phyloP scores from a whole-genome alignment of 2,797 vertebrate species.

The Dromococcyx pavoninus region DNA sequence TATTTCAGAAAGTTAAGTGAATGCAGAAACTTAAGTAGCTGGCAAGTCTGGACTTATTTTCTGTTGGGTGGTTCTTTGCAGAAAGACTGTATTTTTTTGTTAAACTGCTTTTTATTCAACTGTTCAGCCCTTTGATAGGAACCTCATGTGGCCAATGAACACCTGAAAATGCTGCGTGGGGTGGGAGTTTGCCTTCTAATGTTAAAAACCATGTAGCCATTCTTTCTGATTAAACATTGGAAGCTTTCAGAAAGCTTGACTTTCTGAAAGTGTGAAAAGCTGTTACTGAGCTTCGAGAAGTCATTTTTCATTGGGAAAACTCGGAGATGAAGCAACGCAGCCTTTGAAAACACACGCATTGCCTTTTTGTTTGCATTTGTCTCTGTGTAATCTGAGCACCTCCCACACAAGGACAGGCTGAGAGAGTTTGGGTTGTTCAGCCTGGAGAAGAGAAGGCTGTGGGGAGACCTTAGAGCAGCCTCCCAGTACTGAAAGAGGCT shows the following conservation, averaged over 20 bases:
- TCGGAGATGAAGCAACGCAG: background rate
- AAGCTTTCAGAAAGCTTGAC: background rate
- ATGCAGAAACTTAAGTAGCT: background rate
- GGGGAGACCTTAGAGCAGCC: no score
- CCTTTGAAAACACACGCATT: background rate
- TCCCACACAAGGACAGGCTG: no score
- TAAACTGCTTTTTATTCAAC: background rate
- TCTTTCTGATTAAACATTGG: background rate
- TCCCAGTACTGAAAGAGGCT: no score
- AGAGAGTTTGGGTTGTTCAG: no score
- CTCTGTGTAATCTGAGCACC: background rate
- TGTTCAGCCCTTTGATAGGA: background rate
- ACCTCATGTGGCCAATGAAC: background rate
- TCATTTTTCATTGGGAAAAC: background rate
- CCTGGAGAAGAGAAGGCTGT: no score
- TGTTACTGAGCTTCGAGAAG: background rate
- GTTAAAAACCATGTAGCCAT: background rate
- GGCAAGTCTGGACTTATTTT: background rate
- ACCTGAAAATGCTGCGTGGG: background rate
- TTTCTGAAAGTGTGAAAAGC: background rate
- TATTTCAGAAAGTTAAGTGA: slow-evolving; percentile 7
- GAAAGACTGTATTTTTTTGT: background rate
- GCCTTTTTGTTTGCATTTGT: background rate
- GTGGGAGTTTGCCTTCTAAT: background rate
- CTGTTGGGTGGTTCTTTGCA: background rate